Conservation (phyloP, 2,888 invertebrate species). For the Drosophila ustulata region DNA sequence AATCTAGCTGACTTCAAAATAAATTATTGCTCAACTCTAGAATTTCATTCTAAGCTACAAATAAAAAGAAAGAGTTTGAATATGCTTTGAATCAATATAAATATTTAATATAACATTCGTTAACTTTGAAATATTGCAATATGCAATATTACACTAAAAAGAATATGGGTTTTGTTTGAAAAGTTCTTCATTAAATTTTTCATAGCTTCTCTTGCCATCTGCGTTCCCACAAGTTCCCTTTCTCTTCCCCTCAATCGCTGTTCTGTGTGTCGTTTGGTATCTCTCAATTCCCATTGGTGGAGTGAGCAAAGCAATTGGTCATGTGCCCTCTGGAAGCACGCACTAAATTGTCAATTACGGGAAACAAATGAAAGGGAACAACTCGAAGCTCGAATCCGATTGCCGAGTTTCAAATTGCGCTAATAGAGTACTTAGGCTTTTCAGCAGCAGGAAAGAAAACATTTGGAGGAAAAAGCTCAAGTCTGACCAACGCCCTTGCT, state of each 20-base stretch:
- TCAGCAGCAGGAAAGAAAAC: slow-evolving; percentile 29
- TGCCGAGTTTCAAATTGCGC: slow-evolving; percentile 55
- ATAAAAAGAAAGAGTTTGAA: too few species aligned
- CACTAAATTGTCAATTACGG: slow-evolving; percentile 28
- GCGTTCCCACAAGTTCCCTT: neutral
- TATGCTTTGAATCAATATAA: too few species aligned
- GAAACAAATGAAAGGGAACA: slow-evolving; percentile 9
- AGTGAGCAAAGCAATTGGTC: slow-evolving; percentile 12
- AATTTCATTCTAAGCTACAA: too few species aligned
- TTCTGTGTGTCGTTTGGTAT: neutral
- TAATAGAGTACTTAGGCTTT: slow-evolving; percentile 75
- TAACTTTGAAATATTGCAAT: too few species aligned
- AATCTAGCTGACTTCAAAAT: too few species aligned
- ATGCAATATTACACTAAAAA: too few species aligned
- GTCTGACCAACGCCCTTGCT: slow-evolving; percentile 23
- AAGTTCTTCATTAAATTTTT: too few species aligned
- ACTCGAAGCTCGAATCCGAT: slow-evolving; percentile 27
- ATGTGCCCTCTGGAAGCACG: slow-evolving; percentile 12
- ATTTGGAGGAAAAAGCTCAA: slow-evolving; percentile 22
- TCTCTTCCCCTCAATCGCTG: neutral
- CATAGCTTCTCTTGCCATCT: too few species aligned
- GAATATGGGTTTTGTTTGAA: too few species aligned
- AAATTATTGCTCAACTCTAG: too few species aligned
- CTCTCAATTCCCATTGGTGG: neutral
- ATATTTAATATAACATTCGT: too few species aligned